phyloP scores from a whole-genome alignment of 2,113 vertebrate species.

The Ptyas mucosa region DNA sequence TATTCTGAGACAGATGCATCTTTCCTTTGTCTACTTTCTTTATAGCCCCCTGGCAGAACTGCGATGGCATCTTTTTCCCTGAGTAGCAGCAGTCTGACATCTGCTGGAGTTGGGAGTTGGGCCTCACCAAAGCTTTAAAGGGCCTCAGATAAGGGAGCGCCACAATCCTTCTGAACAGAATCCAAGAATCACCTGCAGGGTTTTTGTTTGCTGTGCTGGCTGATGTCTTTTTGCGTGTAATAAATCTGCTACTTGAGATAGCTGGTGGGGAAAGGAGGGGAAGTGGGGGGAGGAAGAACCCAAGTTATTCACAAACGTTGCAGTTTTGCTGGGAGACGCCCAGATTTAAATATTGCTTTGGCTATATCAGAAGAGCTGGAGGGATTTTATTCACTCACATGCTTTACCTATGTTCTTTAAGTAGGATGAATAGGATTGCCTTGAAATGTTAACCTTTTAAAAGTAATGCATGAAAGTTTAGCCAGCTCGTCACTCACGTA shows the following conservation, averaged over 20 bases:
- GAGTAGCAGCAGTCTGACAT: conserved; percentile 40
- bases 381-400: background rate
- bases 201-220: background rate
- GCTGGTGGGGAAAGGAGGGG: background rate
- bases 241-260: background rate
- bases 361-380: background rate
- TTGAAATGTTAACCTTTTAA: background rate
- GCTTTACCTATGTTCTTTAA: background rate
- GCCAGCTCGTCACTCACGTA: background rate
- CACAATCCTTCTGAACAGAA: background rate
- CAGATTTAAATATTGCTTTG: background rate
- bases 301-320: background rate
- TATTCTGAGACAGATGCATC: conserved; percentile 43
- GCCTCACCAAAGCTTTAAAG: conserved; percentile 2
- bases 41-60: conserved; percentile 19
- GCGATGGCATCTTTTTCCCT: conserved; percentile 26
- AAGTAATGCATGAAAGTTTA: background rate
- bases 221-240: rapidly evolving
- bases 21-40: conserved; percentile 49
- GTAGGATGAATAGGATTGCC: background rate
- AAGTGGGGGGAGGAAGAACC: background rate
- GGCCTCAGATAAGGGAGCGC: background rate
- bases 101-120: background rate
- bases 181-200: background rate
- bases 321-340: background rate